Evolutionary conservation across 1,140 invertebrate genomes (phyloP).

Genomic region (Campoletis sonorensis): DNA sequence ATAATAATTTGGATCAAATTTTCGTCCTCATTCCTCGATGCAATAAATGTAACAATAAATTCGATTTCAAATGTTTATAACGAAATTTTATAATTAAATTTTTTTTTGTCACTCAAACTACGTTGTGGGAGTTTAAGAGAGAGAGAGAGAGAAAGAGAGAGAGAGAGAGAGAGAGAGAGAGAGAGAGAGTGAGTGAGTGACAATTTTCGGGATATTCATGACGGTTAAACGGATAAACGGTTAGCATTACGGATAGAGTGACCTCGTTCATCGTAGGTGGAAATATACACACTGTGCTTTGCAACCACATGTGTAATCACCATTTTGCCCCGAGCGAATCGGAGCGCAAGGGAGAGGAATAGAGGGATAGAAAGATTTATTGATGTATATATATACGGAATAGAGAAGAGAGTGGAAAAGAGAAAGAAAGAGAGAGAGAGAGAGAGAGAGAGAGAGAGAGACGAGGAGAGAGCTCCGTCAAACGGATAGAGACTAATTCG

Average conservation of each 20-base stretch:
- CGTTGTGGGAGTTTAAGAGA: too few species aligned
- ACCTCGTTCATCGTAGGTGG: constrained; percentile 30
- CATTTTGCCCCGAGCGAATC: not conserved
- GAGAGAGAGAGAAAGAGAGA: too few species aligned
- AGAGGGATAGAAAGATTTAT: not conserved
- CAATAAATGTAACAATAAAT: too few species aligned
- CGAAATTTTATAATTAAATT: too few species aligned
- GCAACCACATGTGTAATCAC: constrained; percentile 21
- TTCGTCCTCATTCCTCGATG: too few species aligned
- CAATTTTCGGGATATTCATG: constrained; percentile 31
- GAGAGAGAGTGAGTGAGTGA: too few species aligned
- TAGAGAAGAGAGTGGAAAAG: not conserved
- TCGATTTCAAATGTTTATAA: too few species aligned
- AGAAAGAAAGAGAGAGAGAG: not conserved
- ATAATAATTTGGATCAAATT: too few species aligned
- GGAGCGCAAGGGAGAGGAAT: not conserved
- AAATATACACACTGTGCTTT: not conserved
- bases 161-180: too few species aligned
- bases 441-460: not conserved
- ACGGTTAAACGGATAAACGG: constrained; percentile 36
- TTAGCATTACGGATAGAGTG: constrained; percentile 13
- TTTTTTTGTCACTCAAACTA: too few species aligned
- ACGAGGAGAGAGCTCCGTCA: not conserved
- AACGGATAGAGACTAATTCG: constrained; percentile 32
- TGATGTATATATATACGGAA: too few species aligned